Percentiles rank a stretch among this genome's conserved stretches.
phyloP scores from a whole-genome alignment of 2,888 invertebrate species.

The Heliothis peltigera region DNA sequence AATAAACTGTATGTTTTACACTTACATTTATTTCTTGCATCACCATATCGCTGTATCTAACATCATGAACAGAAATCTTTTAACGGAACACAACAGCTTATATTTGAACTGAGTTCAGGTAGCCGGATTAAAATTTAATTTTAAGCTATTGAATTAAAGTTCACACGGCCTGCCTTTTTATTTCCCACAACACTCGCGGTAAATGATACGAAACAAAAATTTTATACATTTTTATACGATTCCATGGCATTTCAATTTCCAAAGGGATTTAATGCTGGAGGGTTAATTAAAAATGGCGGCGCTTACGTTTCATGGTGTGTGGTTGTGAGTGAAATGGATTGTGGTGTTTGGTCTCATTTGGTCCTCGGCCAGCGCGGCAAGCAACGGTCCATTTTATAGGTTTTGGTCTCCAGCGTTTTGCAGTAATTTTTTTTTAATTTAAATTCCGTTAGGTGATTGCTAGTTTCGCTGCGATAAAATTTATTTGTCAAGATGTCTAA shows the following conservation, averaged over 20 bases:
- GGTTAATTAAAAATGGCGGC: constrained; percentile 38
- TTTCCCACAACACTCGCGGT: constrained; percentile 39
- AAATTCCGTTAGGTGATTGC: background rate
- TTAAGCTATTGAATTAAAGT: constrained; percentile 73
- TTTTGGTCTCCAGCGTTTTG: constrained; percentile 10
- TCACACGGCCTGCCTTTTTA: constrained; percentile 52
- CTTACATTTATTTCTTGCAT: background rate
- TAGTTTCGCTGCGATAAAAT: background rate
- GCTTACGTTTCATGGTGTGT: constrained; percentile 18
- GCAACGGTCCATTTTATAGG: constrained; percentile 16
- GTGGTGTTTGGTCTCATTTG: constrained; percentile 32
- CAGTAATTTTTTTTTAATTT: too few relatives aligned
- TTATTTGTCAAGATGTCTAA: too few relatives aligned
- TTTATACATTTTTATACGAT: constrained; percentile 48
- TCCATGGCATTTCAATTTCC: constrained; percentile 28
- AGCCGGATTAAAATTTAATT: constrained; percentile 72
- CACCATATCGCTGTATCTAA: constrained; percentile 30
- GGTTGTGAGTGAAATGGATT: constrained; percentile 29
- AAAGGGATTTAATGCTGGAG: constrained; percentile 27
- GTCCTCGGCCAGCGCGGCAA: background rate
- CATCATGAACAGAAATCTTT: constrained; percentile 40
- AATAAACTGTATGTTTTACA: too few relatives aligned
- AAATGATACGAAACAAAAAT: constrained; percentile 53
- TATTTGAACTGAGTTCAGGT: too few relatives aligned
- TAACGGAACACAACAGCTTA: too few relatives aligned